Percentiles rank a stretch among this genome's conserved stretches.
Evolutionary conservation across 2,113 vertebrate species (phyloP).

Genomic region (Forbesichthys papilliferus): DNA sequence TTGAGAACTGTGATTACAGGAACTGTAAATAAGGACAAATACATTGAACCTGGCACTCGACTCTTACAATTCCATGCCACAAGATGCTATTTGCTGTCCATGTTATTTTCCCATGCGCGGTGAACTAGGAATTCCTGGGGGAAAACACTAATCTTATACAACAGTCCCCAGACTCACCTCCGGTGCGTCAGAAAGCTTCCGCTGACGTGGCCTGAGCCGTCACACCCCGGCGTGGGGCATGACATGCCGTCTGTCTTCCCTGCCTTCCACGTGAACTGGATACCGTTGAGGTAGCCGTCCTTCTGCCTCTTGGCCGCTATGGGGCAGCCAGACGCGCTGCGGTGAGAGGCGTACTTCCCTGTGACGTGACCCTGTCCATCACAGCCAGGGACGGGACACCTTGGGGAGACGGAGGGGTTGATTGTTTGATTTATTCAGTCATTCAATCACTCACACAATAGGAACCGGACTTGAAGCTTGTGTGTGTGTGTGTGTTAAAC

Average conservation of each 20-base stretch:
- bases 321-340: conserved; percentile 96
- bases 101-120: background rate
- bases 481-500: background rate
- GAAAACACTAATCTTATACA: no score
- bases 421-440: background rate
- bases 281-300: conserved; percentile 95
- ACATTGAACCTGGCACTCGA: no score
- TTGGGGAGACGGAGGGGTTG: conserved; percentile 53
- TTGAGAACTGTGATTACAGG: no score
- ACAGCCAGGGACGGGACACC: conserved; percentile 96
- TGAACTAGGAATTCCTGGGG: background rate
- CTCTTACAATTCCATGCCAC: no score
- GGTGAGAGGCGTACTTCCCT: conserved; percentile 96
- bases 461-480: background rate
- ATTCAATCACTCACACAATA: background rate
- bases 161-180: conserved; percentile 80
- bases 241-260: conserved; percentile 99
- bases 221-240: conserved; percentile 95
- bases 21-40: no score
- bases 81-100: background rate
- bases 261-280: conserved; percentile 98
- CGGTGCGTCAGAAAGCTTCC: conserved; percentile 98
- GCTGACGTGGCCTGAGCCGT: conserved; percentile 97
- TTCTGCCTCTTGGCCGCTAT: conserved; percentile 97
- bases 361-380: conserved; percentile 98